A percentile compares a stretch with the other conserved stretches of the same genome.
These are phyloP conservation scores for Benitochromis conjunctus DNA, from an alignment of 2,113 vertebrate species.

Conservation along the genomic window DNA sequence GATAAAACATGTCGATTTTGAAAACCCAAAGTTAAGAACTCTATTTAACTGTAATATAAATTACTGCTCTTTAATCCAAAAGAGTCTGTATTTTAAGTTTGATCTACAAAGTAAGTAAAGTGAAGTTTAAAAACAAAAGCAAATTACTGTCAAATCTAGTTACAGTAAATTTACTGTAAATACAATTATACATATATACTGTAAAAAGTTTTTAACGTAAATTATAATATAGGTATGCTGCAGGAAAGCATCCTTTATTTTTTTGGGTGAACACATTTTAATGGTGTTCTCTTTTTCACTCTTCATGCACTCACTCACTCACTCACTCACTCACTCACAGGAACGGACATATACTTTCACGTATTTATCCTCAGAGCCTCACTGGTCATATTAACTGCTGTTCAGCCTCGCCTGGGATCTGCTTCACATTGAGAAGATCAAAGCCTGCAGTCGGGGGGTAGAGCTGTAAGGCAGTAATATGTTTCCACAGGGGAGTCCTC, in stretches of 20 bases:
- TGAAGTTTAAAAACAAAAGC: neutral
- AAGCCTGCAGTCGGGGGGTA: constrained; percentile 23
- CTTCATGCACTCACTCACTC: too few relatives aligned
- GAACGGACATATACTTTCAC: neutral
- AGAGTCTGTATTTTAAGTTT: neutral
- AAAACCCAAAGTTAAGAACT: neutral
- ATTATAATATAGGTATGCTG: too few relatives aligned
- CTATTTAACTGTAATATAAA: neutral
- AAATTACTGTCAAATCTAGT: neutral
- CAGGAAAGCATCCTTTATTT: neutral
- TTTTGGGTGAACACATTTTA: neutral
- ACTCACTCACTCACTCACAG: neutral
- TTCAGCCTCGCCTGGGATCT: constrained; percentile 50
- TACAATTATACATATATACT: neutral
- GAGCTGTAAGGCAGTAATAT: constrained; percentile 55
- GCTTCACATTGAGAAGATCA: constrained; percentile 68
- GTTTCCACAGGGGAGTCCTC: constrained; percentile 63
- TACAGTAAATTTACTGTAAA: neutral
- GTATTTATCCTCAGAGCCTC: constrained; percentile 3
- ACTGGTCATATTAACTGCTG: constrained; percentile 34
- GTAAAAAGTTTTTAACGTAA: neutral
- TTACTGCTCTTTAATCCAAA: neutral
- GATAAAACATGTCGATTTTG: neutral
- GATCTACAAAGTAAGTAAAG: neutral
- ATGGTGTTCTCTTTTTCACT: neutral